A percentile compares a stretch with the other conserved stretches of the same genome.
These are phyloP conservation scores for Lepus townsendii DNA, from an alignment of 2,797 vertebrate genomes.

Conservation along the genomic window DNA sequence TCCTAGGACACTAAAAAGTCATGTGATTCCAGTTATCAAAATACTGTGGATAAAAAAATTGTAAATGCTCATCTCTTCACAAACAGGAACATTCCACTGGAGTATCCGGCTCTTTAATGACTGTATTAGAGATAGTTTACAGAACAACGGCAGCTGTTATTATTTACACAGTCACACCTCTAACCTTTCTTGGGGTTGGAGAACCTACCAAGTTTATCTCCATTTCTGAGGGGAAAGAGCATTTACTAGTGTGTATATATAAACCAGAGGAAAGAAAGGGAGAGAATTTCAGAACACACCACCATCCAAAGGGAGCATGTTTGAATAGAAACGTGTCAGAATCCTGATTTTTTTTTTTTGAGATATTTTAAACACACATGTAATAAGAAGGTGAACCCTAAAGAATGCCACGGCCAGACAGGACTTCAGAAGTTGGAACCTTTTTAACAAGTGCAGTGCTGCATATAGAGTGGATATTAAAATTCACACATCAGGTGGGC, in stretches of 20 bases:
- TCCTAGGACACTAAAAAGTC: not conserved
- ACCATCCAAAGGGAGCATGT: not conserved
- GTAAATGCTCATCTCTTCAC: not conserved
- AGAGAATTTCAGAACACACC: constrained; percentile 6
- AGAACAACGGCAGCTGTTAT: not conserved
- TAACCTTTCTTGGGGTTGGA: not conserved
- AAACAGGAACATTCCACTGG: not conserved
- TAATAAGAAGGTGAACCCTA: not conserved
- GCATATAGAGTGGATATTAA: not conserved
- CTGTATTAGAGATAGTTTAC: not conserved
- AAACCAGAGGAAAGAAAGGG: constrained; percentile 10
- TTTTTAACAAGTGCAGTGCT: not conserved
- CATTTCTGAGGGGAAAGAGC: constrained; percentile 48
- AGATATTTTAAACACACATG: not conserved
- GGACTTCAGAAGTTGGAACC: not conserved
- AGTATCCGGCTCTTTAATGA: not conserved
- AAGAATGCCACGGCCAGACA: not conserved
- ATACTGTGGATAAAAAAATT: constrained; percentile 41
- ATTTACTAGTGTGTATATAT: not conserved
- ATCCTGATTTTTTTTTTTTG: not conserved
- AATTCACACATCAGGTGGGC: not conserved
- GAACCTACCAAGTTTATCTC: constrained; percentile 9
- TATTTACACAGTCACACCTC: not conserved
- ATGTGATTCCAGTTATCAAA: not conserved
- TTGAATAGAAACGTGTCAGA: not conserved